Percentiles rank a stretch among this genome's conserved stretches.
Evolutionary conservation across 2,888 invertebrate species (phyloP).

Genomic region (Odontomyia ornata): DNA sequence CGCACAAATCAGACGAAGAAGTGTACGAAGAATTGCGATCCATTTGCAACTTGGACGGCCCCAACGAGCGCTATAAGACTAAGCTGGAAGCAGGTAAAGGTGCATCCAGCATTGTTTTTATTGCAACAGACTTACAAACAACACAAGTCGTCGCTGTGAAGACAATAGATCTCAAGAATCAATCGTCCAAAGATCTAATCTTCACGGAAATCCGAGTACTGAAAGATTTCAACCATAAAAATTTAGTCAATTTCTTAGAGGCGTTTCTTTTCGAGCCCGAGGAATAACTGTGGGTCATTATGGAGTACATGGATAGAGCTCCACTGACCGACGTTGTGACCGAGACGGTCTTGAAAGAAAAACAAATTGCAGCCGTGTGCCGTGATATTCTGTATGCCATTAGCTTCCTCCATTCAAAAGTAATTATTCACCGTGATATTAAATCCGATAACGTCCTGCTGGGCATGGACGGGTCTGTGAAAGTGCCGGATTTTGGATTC

Average conservation of each 20-base stretch:
- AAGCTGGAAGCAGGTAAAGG: slow-evolving; percentile 89
- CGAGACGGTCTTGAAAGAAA: slow-evolving; percentile 96
- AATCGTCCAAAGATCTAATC: slow-evolving; percentile 94
- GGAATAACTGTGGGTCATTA: slow-evolving; percentile 94
- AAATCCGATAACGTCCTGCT: slow-evolving; percentile 97
- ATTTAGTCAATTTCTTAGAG: slow-evolving; percentile 94
- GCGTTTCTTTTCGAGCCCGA: slow-evolving; percentile 89
- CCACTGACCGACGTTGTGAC: slow-evolving; percentile 97
- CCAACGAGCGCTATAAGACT: slow-evolving; percentile 80
- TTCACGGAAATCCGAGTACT: slow-evolving; percentile 93
- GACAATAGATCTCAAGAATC: slow-evolving; percentile 93
- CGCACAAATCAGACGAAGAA: slow-evolving; percentile 63
- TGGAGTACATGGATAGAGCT: slow-evolving; percentile 95
- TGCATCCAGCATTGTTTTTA: slow-evolving; percentile 91
- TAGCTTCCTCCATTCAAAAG: slow-evolving; percentile 86
- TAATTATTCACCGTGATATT: slow-evolving; percentile 94
- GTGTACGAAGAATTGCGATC: slow-evolving; percentile 78
- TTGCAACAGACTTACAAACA: slow-evolving; percentile 80
- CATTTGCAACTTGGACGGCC: slow-evolving; percentile 85
- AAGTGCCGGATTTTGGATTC: slow-evolving; percentile 97
- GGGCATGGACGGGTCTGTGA: slow-evolving; percentile 91
- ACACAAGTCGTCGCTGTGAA: slow-evolving; percentile 90
- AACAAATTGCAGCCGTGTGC: slow-evolving; percentile 95
- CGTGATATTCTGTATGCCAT: slow-evolving; percentile 89
- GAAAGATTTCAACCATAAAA: slow-evolving; percentile 91